Conservation (phyloP, 2,113 vertebrate genomes). For the Laterallus jamaicensis region DNA sequence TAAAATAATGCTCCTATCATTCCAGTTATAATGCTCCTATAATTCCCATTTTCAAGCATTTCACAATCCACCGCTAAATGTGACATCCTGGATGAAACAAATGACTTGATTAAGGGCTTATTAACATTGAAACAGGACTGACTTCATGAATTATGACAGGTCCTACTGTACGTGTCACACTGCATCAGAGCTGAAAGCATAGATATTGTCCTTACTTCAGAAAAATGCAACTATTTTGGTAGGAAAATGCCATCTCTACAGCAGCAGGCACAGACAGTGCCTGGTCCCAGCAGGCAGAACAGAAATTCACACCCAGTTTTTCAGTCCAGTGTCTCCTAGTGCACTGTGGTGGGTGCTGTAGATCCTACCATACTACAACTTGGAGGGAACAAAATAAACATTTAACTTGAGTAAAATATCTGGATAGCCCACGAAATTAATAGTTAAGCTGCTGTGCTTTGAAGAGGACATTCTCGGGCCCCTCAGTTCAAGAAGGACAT, state of each 20-base stretch:
- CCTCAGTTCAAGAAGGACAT: too few relatives aligned
- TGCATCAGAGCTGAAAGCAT: conserved; percentile 56
- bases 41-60: conserved; percentile 50
- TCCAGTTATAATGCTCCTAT: conserved; percentile 32
- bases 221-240: background rate
- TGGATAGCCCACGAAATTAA: background rate
- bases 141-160: conserved; percentile 64
- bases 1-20: conserved; percentile 29
- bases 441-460: background rate
- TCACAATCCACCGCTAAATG: conserved; percentile 57
- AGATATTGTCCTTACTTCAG: conserved; percentile 1
- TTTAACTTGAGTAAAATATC: background rate
- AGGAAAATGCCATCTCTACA: background rate
- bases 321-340: background rate
- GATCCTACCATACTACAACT: background rate
- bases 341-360: background rate
- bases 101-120: conserved; percentile 71
- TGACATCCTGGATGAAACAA: conserved; percentile 69
- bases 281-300: background rate
- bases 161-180: conserved; percentile 46
- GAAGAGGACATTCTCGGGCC: background rate
- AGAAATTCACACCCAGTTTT: background rate
- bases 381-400: background rate
- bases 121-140: conserved; percentile 62
- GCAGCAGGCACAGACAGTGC: background rate